These are phyloP conservation scores for Thomomys bottae DNA, from an alignment of 2,113 vertebrate species.

Conservation along the genomic window DNA sequence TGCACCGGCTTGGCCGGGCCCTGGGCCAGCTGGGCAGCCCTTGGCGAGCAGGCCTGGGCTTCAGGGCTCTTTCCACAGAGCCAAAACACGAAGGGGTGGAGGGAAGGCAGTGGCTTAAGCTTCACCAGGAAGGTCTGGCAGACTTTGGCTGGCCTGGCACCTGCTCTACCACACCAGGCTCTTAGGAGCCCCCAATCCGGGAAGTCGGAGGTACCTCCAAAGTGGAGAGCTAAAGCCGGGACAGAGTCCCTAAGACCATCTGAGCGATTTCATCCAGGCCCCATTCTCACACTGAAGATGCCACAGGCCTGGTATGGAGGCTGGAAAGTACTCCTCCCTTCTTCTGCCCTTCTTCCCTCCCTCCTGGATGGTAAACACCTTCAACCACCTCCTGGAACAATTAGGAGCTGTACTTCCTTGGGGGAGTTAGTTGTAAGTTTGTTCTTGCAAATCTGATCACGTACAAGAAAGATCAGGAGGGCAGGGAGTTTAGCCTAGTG, in stretches of 20 bases:
- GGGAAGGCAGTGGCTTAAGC: rapidly evolving
- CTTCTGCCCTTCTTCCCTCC: too few relatives aligned
- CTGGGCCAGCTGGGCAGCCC: conserved; percentile 52
- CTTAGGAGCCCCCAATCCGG: rapidly evolving
- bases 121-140: not conserved
- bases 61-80: conserved; percentile 32
- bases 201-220: not conserved
- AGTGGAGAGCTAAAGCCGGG: not conserved
- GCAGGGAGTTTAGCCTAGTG: too few relatives aligned
- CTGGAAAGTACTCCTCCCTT: not conserved
- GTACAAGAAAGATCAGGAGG: not conserved
- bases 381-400: not conserved
- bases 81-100: not conserved
- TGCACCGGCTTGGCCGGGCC: conserved; percentile 48
- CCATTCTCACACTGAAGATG: not conserved
- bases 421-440: too few relatives aligned
- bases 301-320: rapidly evolving
- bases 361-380: rapidly evolving
- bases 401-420: not conserved
- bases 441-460: not conserved
- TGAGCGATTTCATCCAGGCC: not conserved
- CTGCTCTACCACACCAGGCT: not conserved
- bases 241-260: rapidly evolving
- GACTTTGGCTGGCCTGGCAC: not conserved
- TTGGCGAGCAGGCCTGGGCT: conserved; percentile 14